Conservation (phyloP, 2,888 invertebrate genomes). For the Hyalella azteca region DNA sequence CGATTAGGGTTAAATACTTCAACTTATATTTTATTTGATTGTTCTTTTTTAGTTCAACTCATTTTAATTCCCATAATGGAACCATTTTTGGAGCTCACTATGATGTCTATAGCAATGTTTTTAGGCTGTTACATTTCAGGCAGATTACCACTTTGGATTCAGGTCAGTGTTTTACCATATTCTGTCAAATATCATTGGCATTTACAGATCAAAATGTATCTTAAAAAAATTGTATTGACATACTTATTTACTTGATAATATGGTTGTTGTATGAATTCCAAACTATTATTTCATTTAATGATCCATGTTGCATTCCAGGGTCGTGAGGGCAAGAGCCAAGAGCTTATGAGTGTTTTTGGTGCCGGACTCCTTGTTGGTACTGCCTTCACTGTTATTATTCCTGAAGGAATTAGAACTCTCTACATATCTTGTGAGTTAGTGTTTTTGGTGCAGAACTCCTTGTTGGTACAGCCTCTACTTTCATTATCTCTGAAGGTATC, state of each 20-base stretch:
- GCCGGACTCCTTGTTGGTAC: slow-evolving; percentile 97
- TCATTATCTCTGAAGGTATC: no score
- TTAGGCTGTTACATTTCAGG: slow-evolving; percentile 95
- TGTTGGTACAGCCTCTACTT: no score
- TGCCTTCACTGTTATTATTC: slow-evolving; percentile 95
- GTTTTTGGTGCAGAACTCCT: no score
- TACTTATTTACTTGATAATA: background rate
- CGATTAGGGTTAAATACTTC: no score
- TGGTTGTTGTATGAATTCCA: background rate
- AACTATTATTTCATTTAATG: background rate
- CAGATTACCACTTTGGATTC: slow-evolving; percentile 74
- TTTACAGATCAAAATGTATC: background rate
- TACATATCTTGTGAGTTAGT: slow-evolving; percentile 61
- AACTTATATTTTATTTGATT: no score
- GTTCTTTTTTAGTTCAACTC: no score
- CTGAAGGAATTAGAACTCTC: slow-evolving; percentile 92
- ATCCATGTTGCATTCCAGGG: slow-evolving; percentile 47
- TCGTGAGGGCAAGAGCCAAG: slow-evolving; percentile 74
- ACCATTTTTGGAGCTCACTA: slow-evolving; percentile 46
- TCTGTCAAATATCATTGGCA: background rate
- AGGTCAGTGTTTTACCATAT: background rate
- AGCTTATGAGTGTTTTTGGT: slow-evolving; percentile 91
- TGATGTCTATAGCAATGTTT: slow-evolving; percentile 79
- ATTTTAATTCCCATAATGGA: no score
- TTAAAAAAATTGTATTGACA: background rate